These are phyloP conservation scores for Polylopha cassiicola DNA, from an alignment of 2,888 invertebrate species.

Conservation along the genomic window DNA sequence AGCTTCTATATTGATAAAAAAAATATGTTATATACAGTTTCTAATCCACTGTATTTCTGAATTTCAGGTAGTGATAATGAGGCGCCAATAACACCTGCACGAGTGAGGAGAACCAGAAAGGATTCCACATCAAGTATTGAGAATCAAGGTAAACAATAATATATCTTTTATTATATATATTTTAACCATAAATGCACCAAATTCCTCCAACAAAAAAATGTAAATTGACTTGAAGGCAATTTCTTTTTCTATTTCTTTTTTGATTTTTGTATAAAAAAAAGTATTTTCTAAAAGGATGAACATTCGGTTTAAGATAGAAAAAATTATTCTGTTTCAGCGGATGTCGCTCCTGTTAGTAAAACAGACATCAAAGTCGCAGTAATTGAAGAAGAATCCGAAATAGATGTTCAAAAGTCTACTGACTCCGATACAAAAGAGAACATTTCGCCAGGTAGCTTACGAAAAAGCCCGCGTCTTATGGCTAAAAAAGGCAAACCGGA, in stretches of 20 bases:
- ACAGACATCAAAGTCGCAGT: slow-evolving; percentile 34
- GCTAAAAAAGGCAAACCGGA: slow-evolving; percentile 35
- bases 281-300: no score
- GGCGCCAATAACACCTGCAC: slow-evolving; percentile 46
- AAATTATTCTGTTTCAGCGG: slow-evolving; percentile 6
- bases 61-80: slow-evolving; percentile 66
- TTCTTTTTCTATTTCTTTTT: no score
- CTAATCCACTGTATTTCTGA: neutral
- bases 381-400: slow-evolving; percentile 52
- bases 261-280: neutral
- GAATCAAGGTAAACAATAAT: slow-evolving; percentile 54
- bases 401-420: slow-evolving; percentile 27
- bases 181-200: no score
- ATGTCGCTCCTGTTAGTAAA: slow-evolving; percentile 26
- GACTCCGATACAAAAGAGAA: no score
- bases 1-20: no score
- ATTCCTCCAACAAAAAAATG: no score
- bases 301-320: no score
- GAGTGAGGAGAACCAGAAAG: slow-evolving; percentile 51
- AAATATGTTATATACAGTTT: no score
- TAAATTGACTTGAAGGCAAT: no score
- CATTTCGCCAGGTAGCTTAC: slow-evolving; percentile 25
- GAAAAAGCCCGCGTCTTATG: slow-evolving; percentile 34
- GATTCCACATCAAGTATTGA: slow-evolving; percentile 59
- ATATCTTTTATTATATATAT: no score